Evolutionary conservation across 2,888 invertebrate species (phyloP).

Genomic region (Lobophora halterata): DNA sequence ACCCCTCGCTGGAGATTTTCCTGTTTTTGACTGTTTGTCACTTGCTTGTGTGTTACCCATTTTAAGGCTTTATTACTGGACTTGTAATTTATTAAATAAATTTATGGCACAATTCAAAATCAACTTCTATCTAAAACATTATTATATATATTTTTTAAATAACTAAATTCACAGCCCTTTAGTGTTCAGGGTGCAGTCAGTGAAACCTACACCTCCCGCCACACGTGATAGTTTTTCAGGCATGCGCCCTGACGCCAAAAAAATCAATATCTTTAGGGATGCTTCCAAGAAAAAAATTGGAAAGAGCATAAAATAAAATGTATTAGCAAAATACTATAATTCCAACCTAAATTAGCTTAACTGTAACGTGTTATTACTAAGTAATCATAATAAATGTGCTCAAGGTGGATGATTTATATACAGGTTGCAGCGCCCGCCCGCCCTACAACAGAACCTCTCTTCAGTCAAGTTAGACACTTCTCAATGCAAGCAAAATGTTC

Average conservation of each 20-base stretch:
- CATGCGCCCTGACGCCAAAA: conserved; percentile 40
- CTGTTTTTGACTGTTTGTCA: conserved; percentile 73
- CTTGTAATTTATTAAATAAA: too few relatives aligned
- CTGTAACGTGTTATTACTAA: too few relatives aligned
- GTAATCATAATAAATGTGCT: too few relatives aligned
- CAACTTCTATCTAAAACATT: conserved; percentile 15
- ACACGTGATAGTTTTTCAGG: conserved; percentile 15
- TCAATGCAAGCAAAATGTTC: too few relatives aligned
- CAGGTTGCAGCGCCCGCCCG: too few relatives aligned
- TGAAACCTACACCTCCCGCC: conserved; percentile 25
- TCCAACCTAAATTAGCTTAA: too few relatives aligned
- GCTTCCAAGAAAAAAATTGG: conserved; percentile 22
- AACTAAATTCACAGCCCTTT: conserved; percentile 54
- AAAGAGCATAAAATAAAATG: conserved; percentile 1
- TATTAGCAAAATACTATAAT: too few relatives aligned
- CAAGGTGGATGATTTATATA: too few relatives aligned
- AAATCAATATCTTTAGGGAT: conserved; percentile 41
- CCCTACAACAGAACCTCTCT: too few relatives aligned
- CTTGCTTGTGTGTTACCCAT: conserved; percentile 81
- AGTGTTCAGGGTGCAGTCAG: conserved; percentile 22
- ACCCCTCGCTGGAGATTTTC: conserved; percentile 79
- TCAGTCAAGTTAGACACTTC: too few relatives aligned
- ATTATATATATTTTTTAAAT: conserved; percentile 32
- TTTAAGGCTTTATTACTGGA: too few relatives aligned
- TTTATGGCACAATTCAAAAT: conserved; percentile 6